Evolutionary conservation across 2,888 invertebrate species (phyloP).

Genomic region (Chelonus formosanus): DNA sequence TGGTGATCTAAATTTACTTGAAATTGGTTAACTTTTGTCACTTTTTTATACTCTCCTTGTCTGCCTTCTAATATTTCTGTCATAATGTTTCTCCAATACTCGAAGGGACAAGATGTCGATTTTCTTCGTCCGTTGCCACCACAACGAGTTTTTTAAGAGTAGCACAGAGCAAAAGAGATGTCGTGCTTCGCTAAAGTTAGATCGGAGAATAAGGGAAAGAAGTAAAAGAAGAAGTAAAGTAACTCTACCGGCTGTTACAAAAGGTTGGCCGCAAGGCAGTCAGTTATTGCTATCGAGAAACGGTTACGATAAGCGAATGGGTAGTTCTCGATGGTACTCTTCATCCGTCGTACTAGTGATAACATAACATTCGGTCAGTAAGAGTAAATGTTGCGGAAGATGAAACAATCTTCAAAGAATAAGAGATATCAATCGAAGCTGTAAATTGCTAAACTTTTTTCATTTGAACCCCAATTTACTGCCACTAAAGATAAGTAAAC

Average conservation of each 20-base stretch:
- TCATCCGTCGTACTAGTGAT: constrained; percentile 17
- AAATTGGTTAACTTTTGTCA: constrained; percentile 16
- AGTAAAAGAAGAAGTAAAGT: constrained; percentile 22
- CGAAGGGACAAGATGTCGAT: constrained; percentile 16
- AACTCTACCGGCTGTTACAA: constrained; percentile 35
- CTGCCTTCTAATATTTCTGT: constrained; percentile 12
- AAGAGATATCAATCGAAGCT: constrained; percentile 8
- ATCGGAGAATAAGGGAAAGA: constrained; percentile 31
- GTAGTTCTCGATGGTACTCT: constrained; percentile 28
- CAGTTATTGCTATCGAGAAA: constrained; percentile 57
- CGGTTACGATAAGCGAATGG: constrained; percentile 42
- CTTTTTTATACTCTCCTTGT: not conserved
- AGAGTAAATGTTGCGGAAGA: constrained; percentile 23
- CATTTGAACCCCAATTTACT: constrained; percentile 2
- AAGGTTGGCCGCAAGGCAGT: constrained; percentile 32
- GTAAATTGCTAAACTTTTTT: constrained; percentile 13
- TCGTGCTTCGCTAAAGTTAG: constrained; percentile 36
- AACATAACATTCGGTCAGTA: constrained; percentile 19
- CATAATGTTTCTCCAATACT: constrained; percentile 18
- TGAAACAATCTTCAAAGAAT: constrained; percentile 18
- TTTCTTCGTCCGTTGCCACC: constrained; percentile 8
- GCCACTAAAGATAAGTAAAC: too few relatives aligned
- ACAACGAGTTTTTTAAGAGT: constrained; percentile 14
- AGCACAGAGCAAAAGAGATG: constrained; percentile 4
- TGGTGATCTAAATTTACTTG: constrained; percentile 4